Evolutionary conservation across 1,140 invertebrate species (phyloP).

Genomic region (Hylaeus anthracinus): DNA sequence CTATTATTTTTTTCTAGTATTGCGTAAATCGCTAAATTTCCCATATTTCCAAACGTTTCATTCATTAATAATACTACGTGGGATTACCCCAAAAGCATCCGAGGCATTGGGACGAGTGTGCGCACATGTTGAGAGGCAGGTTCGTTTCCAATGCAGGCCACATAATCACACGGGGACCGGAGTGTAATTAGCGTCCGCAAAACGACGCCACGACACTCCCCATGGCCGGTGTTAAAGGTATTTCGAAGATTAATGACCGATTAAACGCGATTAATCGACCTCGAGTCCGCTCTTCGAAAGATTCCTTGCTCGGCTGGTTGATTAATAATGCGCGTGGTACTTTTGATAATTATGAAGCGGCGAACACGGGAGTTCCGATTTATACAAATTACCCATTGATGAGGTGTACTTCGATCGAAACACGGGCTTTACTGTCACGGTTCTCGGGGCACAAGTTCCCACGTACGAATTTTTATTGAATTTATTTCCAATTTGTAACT

Average conservation of each 20-base stretch:
- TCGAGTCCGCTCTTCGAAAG: not conserved
- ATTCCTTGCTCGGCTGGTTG: not conserved
- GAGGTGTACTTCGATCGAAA: not conserved
- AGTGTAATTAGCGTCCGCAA: conserved; percentile 43
- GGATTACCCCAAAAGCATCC: not conserved
- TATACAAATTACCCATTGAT: not conserved
- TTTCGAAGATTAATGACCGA: conserved; percentile 36
- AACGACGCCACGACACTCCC: not conserved
- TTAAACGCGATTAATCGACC: conserved; percentile 37
- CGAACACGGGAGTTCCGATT: not conserved
- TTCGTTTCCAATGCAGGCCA: conserved; percentile 26
- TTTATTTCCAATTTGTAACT: not conserved
- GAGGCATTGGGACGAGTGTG: conserved; percentile 25
- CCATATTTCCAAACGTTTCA: no score
- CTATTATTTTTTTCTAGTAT: no score
- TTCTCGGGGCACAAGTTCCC: not conserved
- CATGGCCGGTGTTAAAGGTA: not conserved
- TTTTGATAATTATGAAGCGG: conserved; percentile 31
- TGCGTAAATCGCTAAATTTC: no score
- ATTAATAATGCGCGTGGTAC: conserved; percentile 28
- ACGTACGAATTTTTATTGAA: not conserved
- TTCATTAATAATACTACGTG: no score
- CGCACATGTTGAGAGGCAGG: conserved; percentile 30
- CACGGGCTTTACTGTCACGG: not conserved
- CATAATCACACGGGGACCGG: conserved; percentile 25